Conservation (phyloP, 1,140 invertebrate genomes). For the Luehdorfia chinensis region DNA sequence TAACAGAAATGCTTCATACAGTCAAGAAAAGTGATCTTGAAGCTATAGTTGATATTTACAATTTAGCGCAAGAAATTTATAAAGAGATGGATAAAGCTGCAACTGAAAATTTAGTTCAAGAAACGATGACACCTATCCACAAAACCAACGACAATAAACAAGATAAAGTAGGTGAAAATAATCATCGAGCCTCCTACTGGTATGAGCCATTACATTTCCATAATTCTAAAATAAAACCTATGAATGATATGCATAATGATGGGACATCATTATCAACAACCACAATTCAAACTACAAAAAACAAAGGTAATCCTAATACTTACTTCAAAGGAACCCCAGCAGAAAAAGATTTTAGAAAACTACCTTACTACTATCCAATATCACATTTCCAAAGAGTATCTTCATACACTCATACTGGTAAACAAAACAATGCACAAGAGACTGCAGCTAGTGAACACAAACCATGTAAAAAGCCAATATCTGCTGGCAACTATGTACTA, state of each 20-base stretch:
- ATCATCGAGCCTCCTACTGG: slow-evolving; percentile 39
- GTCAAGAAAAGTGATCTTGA: slow-evolving; percentile 66
- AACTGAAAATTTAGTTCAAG: slow-evolving; percentile 25
- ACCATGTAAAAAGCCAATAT: slow-evolving; percentile 22
- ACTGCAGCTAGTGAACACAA: slow-evolving; percentile 3
- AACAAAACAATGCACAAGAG: slow-evolving; percentile 8
- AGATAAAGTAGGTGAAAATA: slow-evolving; percentile 15
- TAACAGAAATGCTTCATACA: slow-evolving; percentile 51
- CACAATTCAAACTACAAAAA: slow-evolving; percentile 3
- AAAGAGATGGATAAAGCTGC: slow-evolving; percentile 47
- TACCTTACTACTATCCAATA: slow-evolving; percentile 51
- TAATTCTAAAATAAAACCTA: slow-evolving; percentile 21
- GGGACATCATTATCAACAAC: slow-evolving; percentile 18
- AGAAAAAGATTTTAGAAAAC: slow-evolving; percentile 33
- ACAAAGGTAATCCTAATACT: slow-evolving; percentile 12
- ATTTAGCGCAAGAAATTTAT: slow-evolving; percentile 63
- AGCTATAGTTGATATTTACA: slow-evolving; percentile 65
- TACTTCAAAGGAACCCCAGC: slow-evolving; percentile 30
- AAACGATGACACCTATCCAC: slow-evolving; percentile 19
- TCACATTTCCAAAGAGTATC: slow-evolving; percentile 44
- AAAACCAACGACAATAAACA: slow-evolving; percentile 14
- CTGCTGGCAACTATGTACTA: slow-evolving; percentile 12
- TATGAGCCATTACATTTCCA: slow-evolving; percentile 41
- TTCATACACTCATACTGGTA: slow-evolving; percentile 32
- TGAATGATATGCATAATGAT: slow-evolving; percentile 24